Evolutionary conservation across 1,140 invertebrate species (phyloP).

Genomic region (Aphaenogaster ashmeadi): DNA sequence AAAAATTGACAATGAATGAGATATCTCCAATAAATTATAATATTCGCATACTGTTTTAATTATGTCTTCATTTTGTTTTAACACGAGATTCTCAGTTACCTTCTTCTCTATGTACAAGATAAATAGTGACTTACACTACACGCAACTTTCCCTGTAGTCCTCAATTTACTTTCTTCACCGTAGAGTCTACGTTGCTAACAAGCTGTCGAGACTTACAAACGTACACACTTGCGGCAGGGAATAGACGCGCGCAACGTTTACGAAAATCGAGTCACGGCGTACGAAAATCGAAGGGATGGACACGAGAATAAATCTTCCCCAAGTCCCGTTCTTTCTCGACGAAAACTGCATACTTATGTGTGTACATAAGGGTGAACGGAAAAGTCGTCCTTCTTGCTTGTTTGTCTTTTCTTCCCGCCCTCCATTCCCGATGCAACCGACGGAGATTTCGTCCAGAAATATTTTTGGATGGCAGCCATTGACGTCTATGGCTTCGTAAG

Average conservation of each 20-base stretch:
- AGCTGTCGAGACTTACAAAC: conserved; percentile 47
- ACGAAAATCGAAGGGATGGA: conserved; percentile 63
- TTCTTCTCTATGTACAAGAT: conserved; percentile 29
- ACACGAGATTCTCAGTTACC: not conserved
- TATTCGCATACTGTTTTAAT: not conserved
- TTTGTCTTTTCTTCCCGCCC: conserved; percentile 68
- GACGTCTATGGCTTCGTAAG: conserved; percentile 37
- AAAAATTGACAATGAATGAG: not conserved
- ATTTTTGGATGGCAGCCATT: conserved; percentile 76
- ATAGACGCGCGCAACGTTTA: conserved; percentile 48
- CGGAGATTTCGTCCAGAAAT: conserved; percentile 58
- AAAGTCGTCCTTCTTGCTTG: conserved; percentile 64
- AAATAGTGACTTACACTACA: conserved; percentile 52
- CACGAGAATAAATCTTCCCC: conserved; percentile 71
- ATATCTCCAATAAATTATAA: not conserved
- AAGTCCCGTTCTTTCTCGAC: conserved; percentile 61
- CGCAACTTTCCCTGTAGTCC: conserved; percentile 31
- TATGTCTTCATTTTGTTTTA: not conserved
- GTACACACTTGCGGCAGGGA: conserved; percentile 39
- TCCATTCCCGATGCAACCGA: conserved; percentile 55
- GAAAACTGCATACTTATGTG: conserved; percentile 73
- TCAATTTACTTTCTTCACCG: conserved; percentile 51
- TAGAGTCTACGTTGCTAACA: conserved; percentile 47
- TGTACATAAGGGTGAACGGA: conserved; percentile 66
- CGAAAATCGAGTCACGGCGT: conserved; percentile 63